Evolutionary conservation across 2,888 invertebrate species (phyloP), one percentile per base, ranked within the genome.

Genomic region (Ferrisia virgata): DNA sequence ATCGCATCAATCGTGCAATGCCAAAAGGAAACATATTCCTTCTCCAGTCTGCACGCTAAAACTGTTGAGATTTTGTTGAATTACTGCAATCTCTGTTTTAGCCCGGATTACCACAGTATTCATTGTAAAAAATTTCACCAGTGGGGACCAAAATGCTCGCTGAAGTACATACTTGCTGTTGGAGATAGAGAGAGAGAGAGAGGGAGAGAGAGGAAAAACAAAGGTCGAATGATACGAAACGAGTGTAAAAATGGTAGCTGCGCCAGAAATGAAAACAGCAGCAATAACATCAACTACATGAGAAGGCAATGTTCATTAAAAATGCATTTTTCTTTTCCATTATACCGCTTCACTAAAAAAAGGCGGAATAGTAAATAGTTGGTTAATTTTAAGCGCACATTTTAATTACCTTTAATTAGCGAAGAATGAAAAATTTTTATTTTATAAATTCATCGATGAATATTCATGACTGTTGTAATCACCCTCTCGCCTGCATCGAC

Each of bases 351-450:
- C 8, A n/a, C 1, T 33, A 64, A 53, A 53, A 53, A 72, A 72
- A 72, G 36, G n/a, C 72, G 72, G 31, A 33, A 33, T 33, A 18
- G 72, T 25, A 13, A 72, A 72, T n/a, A 72, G 72, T n/a, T n/a
- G n/a, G n/a, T 72, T 72, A 72, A 72, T 72, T 72, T 72, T 33
- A n/a, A 72, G 15, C 72, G 72, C 33, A 72, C 31, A 72, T 33
- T 72, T 72, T 72, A 72, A 72, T 72, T 72, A 72, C 28, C n/a
- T 33, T 72, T 72, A 72, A 72, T 72, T 72, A 72, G 33, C 72
- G 18, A 72, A 1, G 6, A 43, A 69, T 28, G 64, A 28, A 72
- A 36, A 33, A 25, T 33, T 72, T 72, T 33, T 1, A 33, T 64
- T 25, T 64, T 28, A 28, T 3, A 18, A 72, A 33, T 18, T n/a